A percentile compares a stretch with the other conserved stretches of the same genome.
phyloP scores from a whole-genome alignment of 2,888 invertebrate species.

The Nomada goodeniana region DNA sequence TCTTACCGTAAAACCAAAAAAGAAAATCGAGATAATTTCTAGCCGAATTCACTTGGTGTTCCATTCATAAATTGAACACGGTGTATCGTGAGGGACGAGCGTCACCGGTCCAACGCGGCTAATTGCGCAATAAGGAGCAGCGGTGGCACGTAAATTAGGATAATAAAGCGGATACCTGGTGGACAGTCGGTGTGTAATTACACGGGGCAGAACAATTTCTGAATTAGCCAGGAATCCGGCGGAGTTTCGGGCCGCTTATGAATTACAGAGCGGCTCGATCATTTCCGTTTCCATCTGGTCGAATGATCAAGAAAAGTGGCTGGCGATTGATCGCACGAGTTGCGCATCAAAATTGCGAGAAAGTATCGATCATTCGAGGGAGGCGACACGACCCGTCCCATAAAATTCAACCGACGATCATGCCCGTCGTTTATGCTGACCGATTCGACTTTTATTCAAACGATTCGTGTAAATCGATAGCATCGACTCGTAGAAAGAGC shows the following conservation, averaged over 20 bases:
- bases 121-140: conserved; percentile 52
- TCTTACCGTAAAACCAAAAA: no score
- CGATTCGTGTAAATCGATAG: conserved; percentile 29
- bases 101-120: conserved; percentile 9
- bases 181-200: conserved; percentile 46
- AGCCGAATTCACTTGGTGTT: conserved; percentile 17
- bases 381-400: no score
- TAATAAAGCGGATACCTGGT: conserved; percentile 43
- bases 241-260: conserved; percentile 41
- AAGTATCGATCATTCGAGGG: no score
- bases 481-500: conserved; percentile 17
- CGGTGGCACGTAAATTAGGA: conserved; percentile 44
- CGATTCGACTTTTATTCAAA: conserved; percentile 35
- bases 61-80: conserved; percentile 21
- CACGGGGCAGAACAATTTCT: conserved; percentile 29
- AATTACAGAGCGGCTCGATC: conserved; percentile 44
- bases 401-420: neutral
- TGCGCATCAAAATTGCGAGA: no score
- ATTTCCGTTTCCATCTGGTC: neutral
- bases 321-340: neutral
- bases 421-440: conserved; percentile 2
- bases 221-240: conserved; percentile 30
- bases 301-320: conserved; percentile 19
- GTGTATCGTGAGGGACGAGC: neutral
- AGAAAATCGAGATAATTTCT: no score